phyloP scores from a whole-genome alignment of 1,140 invertebrate species.

The Diorhabda carinulata region DNA sequence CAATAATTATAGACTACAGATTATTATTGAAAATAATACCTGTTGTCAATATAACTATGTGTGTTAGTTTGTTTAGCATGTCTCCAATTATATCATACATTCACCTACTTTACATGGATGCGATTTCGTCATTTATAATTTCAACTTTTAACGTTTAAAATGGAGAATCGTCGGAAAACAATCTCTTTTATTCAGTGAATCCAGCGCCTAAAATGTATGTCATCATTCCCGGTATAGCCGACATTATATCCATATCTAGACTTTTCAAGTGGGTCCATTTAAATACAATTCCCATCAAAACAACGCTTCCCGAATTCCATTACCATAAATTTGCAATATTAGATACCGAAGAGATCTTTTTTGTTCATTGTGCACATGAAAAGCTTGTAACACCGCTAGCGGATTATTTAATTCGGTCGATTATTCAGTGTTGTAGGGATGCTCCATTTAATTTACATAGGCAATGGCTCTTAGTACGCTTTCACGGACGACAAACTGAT shows the following conservation, averaged over 20 bases:
- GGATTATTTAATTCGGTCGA: conserved; percentile 10
- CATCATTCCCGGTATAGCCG: background rate
- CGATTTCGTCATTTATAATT: no score
- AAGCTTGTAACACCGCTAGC: background rate
- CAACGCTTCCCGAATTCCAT: background rate
- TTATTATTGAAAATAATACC: no score
- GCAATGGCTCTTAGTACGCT: no score
- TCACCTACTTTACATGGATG: no score
- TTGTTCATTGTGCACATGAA: background rate
- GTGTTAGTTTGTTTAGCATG: no score
- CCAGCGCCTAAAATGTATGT: background rate
- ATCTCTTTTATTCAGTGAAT: background rate
- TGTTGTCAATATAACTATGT: no score
- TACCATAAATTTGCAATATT: conserved; percentile 11
- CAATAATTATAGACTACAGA: no score
- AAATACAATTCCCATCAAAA: conserved; percentile 3
- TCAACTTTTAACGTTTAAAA: no score
- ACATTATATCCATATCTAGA: background rate
- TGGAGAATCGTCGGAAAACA: no score
- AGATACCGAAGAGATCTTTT: conserved; percentile 6
- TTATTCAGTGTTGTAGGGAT: conserved; percentile 6
- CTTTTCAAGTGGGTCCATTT: background rate
- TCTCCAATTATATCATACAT: no score
- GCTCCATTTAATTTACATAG: conserved; percentile 1
- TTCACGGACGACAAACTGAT: no score